Conservation (phyloP, 2,888 invertebrate species). For the Achlya flavicornis region DNA sequence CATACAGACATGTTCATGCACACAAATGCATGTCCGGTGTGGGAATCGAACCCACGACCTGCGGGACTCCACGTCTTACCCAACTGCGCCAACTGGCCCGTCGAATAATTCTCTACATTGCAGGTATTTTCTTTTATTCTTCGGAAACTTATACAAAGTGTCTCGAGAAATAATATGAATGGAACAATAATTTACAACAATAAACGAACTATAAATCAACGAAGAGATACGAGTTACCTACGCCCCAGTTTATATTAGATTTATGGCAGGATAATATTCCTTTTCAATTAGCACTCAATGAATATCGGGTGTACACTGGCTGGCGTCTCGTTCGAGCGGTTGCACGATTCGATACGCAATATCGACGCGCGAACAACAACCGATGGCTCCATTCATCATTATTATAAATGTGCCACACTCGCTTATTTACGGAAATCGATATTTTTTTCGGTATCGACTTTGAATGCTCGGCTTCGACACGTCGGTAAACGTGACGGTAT, state of each 20-base stretch:
- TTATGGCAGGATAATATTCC: conserved; percentile 77
- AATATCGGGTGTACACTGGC: conserved; percentile 48
- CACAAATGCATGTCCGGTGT: no score
- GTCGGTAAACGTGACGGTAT: conserved; percentile 78
- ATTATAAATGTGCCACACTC: conserved; percentile 83
- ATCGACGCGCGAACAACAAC: conserved; percentile 70
- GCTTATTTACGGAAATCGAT: conserved; percentile 84
- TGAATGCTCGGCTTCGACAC: conserved; percentile 78
- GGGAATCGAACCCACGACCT: no score
- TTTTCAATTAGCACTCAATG: conserved; percentile 80
- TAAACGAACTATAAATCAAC: conserved; percentile 31
- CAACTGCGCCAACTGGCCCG: no score
- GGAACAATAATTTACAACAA: conserved; percentile 12
- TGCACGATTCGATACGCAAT: conserved; percentile 77
- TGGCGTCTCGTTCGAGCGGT: conserved; percentile 64
- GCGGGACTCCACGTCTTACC: no score
- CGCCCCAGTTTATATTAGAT: conserved; percentile 75
- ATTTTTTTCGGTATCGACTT: conserved; percentile 81
- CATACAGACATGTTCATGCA: no score
- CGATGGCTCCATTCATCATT: conserved; percentile 81
- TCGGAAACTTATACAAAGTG: conserved; percentile 25
- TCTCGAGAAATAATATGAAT: conserved; percentile 36
- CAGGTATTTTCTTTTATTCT: conserved; percentile 33
- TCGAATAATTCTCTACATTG: conserved; percentile 20
- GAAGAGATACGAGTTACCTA: conserved; percentile 49